These are phyloP conservation scores for Cydia splendana DNA, from an alignment of 1,140 invertebrate species.

Conservation along the genomic window DNA sequence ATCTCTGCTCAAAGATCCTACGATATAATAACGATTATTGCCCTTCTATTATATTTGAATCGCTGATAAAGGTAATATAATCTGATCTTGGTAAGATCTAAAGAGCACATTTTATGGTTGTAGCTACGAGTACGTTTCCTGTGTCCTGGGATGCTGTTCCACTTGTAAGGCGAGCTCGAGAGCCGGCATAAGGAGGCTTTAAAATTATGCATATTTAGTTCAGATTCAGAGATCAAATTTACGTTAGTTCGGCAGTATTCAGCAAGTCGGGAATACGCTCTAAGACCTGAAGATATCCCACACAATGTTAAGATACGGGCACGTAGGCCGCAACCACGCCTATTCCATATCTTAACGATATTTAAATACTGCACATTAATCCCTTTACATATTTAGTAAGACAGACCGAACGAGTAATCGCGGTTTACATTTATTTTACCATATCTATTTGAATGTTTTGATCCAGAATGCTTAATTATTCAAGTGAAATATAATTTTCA, in stretches of 20 bases:
- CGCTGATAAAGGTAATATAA: slow-evolving; percentile 26
- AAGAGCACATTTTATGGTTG: slow-evolving; percentile 26
- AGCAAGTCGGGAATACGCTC: background rate
- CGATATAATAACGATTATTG: slow-evolving; percentile 15
- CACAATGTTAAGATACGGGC: slow-evolving; percentile 28
- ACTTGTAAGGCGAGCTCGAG: background rate
- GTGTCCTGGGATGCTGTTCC: background rate
- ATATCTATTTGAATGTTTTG: background rate
- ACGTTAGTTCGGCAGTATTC: background rate
- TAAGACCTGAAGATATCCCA: slow-evolving; percentile 21
- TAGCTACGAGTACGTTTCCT: slow-evolving; percentile 19
- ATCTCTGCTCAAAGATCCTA: background rate
- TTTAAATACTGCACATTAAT: slow-evolving; percentile 46
- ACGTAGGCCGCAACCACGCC: slow-evolving; percentile 35
- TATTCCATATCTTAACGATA: slow-evolving; percentile 40
- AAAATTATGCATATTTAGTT: background rate
- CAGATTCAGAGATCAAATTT: background rate
- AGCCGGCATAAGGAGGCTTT: background rate
- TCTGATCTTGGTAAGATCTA: slow-evolving; percentile 28
- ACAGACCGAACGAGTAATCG: slow-evolving; percentile 2
- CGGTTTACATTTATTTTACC: slow-evolving; percentile 31
- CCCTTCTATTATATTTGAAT: slow-evolving; percentile 10
- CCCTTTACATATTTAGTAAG: slow-evolving; percentile 23
- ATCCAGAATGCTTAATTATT: too few species aligned
- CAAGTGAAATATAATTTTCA: too few species aligned